A percentile compares a stretch with the other conserved stretches of the same genome.
Conservation (phyloP, 2,888 invertebrate species). For the Stenichneumon culpator region DNA sequence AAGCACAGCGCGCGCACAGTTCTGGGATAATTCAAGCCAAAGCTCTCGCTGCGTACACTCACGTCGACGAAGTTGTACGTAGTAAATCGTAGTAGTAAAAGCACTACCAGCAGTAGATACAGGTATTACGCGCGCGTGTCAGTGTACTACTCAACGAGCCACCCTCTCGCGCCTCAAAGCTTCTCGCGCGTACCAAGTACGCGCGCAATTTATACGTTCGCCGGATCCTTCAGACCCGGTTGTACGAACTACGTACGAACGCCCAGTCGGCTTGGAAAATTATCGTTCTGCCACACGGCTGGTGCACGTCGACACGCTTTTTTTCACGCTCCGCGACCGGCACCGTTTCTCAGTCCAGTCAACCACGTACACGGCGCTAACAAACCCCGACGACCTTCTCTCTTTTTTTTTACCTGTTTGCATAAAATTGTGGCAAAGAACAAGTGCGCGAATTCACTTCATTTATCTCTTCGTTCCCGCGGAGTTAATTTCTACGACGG, state of each 20-base stretch:
- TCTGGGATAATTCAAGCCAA: slow-evolving; percentile 45
- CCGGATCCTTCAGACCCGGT: slow-evolving; percentile 72
- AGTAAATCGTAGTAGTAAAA: slow-evolving; percentile 44
- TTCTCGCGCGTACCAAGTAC: slow-evolving; percentile 71
- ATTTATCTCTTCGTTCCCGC: not conserved
- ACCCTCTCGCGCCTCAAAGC: slow-evolving; percentile 56
- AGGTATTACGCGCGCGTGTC: slow-evolving; percentile 17
- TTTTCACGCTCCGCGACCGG: slow-evolving; percentile 27
- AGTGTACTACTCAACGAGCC: slow-evolving; percentile 24
- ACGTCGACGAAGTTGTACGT: slow-evolving; percentile 40
- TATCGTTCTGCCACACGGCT: slow-evolving; percentile 35
- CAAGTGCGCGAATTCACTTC: not conserved
- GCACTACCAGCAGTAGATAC: slow-evolving; percentile 17
- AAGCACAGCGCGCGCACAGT: slow-evolving; percentile 1
- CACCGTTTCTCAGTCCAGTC: not conserved
- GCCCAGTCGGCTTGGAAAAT: slow-evolving; percentile 44
- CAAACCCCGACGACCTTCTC: not conserved
- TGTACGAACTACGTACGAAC: slow-evolving; percentile 15
- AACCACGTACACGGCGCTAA: slow-evolving; percentile 25
- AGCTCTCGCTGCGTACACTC: slow-evolving; percentile 18
- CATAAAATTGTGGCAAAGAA: not conserved
- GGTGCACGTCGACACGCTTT: slow-evolving; percentile 34
- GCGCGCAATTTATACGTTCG: slow-evolving; percentile 73
- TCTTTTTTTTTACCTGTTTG: not conserved
- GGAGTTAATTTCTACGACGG: not conserved